Evolutionary conservation across 2,888 invertebrate species (phyloP), one percentile per base, ranked within the genome.

Genomic region (Agriopis marginaria): DNA sequence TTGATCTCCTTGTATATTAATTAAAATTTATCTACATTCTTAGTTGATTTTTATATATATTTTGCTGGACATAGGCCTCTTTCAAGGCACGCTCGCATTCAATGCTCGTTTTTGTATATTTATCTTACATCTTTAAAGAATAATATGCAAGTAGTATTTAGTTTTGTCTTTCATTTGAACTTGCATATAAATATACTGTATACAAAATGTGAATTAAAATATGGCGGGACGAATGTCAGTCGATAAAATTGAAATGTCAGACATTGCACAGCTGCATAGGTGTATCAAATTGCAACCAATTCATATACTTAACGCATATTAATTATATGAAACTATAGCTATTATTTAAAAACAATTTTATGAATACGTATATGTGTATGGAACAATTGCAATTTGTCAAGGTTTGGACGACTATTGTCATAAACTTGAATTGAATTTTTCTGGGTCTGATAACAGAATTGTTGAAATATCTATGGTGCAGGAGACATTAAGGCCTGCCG

Each of bases 401-500:
- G 9, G 55, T 42, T 9, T 1, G n/a, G 32, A 39, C 7, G 8
- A 9, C 7, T 55, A 1, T 39, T 40, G 49, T 50, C 6, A 17
- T 17, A 17, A 7, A 7, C 32, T 53, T 17, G 14, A 53, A 12
- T 32, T 39, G 32, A 23, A 12, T 11, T 7, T 54, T 39, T 32
- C 40, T 55, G 55, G 5, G 6, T 40, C 42, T 14, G 12, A 39
- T 54, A 39, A 54, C 5, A 17, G 51, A 51, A 51, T 32, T 12
- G 9, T 40, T 2, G n/a, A 54, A 54, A 54, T 54, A 54, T 54
- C 54, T 54, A 40, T 54, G 54, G 54, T 40, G 54, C 54, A 39
- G 40, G 5, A n/a, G 8, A 40, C n/a, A 9, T 39, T 32, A 40
- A 40, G 8, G 11, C n/a, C 54, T 6, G n/a, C n/a, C 0, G 7